Percentiles rank a stretch among this genome's conserved stretches.
These are phyloP conservation scores for Malurus splendens DNA, from an alignment of 2,797 vertebrate genomes.

Conservation along the genomic window DNA sequence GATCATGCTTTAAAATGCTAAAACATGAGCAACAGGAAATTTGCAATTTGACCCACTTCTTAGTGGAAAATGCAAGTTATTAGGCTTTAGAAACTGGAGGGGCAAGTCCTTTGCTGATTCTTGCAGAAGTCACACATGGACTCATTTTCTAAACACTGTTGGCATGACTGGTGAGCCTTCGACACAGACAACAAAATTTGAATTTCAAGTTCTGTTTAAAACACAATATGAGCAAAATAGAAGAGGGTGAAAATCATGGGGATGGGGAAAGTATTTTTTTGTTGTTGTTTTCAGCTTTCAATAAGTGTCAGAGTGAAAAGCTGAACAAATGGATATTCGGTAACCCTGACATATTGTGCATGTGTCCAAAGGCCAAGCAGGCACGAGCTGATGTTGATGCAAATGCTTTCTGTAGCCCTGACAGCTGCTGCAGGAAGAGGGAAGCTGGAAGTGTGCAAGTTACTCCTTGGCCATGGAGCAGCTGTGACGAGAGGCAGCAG, in stretches of 20 bases:
- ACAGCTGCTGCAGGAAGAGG: slow-evolving; percentile 92
- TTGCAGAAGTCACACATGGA: neutral
- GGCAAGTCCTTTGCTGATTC: neutral
- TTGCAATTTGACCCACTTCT: neutral
- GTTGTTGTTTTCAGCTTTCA: neutral
- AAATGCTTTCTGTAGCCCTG: slow-evolving; percentile 73
- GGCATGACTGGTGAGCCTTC: neutral
- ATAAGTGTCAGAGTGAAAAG: neutral
- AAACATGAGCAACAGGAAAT: neutral
- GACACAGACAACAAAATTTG: neutral
- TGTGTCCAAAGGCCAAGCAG: neutral
- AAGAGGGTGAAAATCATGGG: neutral
- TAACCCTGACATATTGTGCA: fast-evolving
- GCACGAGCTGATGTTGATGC: neutral
- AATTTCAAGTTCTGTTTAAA: neutral
- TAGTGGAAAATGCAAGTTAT: neutral
- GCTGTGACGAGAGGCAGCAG: slow-evolving; percentile 83
- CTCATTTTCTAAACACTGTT: neutral
- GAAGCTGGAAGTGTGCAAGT: slow-evolving; percentile 86
- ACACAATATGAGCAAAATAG: neutral
- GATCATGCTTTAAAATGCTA: neutral
- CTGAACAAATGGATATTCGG: neutral
- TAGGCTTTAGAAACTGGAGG: neutral
- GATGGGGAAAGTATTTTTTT: neutral
- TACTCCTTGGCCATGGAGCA: slow-evolving; percentile 81